Conservation (phyloP, 35 echinoderm and acorn worm genomes). For the Patiria miniata region DNA sequence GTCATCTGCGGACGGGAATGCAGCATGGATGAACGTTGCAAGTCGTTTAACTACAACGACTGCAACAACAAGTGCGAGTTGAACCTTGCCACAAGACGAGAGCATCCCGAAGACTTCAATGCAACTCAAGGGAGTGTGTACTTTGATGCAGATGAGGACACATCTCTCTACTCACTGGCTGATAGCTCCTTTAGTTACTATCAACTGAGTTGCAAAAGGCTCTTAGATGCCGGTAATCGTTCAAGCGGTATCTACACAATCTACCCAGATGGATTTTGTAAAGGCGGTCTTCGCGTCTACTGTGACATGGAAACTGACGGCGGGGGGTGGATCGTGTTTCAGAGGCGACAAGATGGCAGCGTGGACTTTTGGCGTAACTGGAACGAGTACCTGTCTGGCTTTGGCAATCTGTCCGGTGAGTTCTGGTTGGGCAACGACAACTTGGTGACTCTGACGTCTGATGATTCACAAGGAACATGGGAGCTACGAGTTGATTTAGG, state of each 20-base stretch:
- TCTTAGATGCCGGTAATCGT: not conserved
- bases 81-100: not conserved
- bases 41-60: not conserved
- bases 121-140: not conserved
- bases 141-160: conserved; percentile 12
- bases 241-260: conserved; percentile 6
- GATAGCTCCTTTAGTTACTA: not conserved
- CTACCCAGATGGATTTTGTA: not conserved
- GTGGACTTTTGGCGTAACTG: conserved; percentile 42
- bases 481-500: conserved; percentile 38
- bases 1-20: not conserved
- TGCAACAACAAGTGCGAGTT: not conserved
- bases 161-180: not conserved
- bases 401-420: conserved; percentile 42
- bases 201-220: not conserved
- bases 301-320: conserved; percentile 4
- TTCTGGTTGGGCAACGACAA: conserved; percentile 55
- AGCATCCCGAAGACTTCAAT: not conserved
- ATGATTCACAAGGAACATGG: not conserved
- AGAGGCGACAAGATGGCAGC: conserved; percentile 38
- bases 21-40: not conserved
- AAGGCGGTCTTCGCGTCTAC: not conserved
- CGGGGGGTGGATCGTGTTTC: conserved; percentile 37
- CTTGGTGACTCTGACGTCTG: not conserved
- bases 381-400: conserved; percentile 19